Evolutionary conservation across 2,888 invertebrate genomes (phyloP).

Genomic region (Deilephila elpenor): DNA sequence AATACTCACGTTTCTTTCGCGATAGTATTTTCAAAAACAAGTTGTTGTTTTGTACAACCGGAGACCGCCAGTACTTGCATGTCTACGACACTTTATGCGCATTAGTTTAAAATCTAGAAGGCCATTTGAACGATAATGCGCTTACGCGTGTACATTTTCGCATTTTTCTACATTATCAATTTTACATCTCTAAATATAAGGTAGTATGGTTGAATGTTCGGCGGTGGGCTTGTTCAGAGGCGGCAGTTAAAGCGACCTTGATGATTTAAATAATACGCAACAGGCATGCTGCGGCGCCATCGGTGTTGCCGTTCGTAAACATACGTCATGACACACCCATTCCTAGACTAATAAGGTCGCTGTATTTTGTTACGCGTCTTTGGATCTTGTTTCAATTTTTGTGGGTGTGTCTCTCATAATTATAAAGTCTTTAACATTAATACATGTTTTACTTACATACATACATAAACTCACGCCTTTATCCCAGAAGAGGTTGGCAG

Average conservation of each 20-base stretch:
- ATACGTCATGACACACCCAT: slow-evolving; percentile 83
- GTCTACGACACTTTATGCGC: slow-evolving; percentile 35
- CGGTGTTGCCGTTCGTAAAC: slow-evolving; percentile 59
- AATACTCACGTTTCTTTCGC: not conserved
- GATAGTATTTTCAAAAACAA: slow-evolving; percentile 18
- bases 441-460: no score
- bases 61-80: slow-evolving; percentile 4
- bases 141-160: slow-evolving; percentile 31
- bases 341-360: slow-evolving; percentile 73
- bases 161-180: slow-evolving; percentile 15
- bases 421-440: not conserved
- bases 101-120: slow-evolving; percentile 29
- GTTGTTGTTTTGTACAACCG: slow-evolving; percentile 23
- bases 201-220: slow-evolving; percentile 64
- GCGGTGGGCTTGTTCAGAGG: slow-evolving; percentile 51
- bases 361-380: slow-evolving; percentile 58
- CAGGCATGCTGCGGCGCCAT: slow-evolving; percentile 60
- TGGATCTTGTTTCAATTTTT: slow-evolving; percentile 36
- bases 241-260: slow-evolving; percentile 66
- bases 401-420: slow-evolving; percentile 40
- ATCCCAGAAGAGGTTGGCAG: no score
- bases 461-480: no score
- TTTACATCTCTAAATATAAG: slow-evolving; percentile 15
- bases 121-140: slow-evolving; percentile 33
- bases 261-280: slow-evolving; percentile 76